Conservation (phyloP, 2,113 vertebrate genomes). For the Nothobranchius furzeri region DNA sequence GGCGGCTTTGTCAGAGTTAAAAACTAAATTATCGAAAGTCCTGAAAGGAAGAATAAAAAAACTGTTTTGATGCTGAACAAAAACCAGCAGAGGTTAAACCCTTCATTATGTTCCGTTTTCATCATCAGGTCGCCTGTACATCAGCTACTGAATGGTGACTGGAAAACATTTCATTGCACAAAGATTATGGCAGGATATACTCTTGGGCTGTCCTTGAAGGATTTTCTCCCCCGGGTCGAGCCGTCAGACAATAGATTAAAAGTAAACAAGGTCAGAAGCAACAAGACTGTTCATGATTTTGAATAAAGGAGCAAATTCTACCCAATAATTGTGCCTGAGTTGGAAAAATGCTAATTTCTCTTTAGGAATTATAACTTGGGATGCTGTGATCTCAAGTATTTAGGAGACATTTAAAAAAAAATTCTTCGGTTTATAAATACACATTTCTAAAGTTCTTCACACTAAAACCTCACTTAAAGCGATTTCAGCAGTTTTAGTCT, state of each 20-base stretch:
- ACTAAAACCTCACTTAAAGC: too few species aligned
- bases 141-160: not conserved
- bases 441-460: too few species aligned
- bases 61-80: constrained; percentile 48
- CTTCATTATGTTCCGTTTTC: constrained; percentile 23
- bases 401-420: too few species aligned
- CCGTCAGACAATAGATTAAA: constrained; percentile 31
- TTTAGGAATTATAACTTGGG: too few species aligned
- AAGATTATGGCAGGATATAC: constrained; percentile 30
- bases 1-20: constrained; percentile 26
- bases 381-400: too few species aligned
- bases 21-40: constrained; percentile 47
- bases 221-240: constrained; percentile 28
- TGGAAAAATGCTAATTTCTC: too few species aligned
- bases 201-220: constrained; percentile 43
- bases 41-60: constrained; percentile 40
- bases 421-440: too few species aligned
- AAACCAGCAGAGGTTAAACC: constrained; percentile 48
- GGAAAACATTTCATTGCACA: constrained; percentile 47
- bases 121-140: constrained; percentile 27
- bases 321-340: too few species aligned
- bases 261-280: constrained; percentile 55
- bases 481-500: too few species aligned
- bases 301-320: too few species aligned
- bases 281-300: constrained; percentile 9